Base-by-base conservation (phyloP, 2,113 vertebrate genomes). In the Oophaga pumilio region DNA sequence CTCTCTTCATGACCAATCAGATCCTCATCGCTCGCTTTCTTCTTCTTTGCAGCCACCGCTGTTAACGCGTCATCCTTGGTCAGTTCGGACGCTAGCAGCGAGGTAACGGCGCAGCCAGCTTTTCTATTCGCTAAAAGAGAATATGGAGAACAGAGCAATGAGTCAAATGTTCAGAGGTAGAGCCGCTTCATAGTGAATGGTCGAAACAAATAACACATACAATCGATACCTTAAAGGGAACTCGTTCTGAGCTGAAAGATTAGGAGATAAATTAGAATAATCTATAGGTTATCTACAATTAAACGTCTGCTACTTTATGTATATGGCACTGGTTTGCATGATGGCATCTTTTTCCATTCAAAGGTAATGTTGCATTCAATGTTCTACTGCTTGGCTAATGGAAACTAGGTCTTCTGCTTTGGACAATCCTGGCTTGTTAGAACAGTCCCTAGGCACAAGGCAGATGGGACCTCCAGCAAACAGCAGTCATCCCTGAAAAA, bases 21-120 rank as follows among this genome's bases (percentile, higher is more conserved):
- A 6, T 87, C 68, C 49, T 81, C 22, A 12, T 73, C 60, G 85
- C 43, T 92, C 4, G 1, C 60, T 33, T 28, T 93, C 62, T 13
- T 83, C 80, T 92, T 89, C 53, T 90, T 89, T 33, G 26, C 0
- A 24, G 73, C 0, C 83, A 89, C 89, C 88, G 91, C 1, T 56
- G 90, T 89, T 13, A 93, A 85, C 0, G 89, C 6, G 12, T 95
- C 94, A 1, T 97, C 96, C 91, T 96, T 96, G 90, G 94, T 94
- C 91, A 97, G 92, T 91, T 96, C 96, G 78, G 96, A 96, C 91
- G 95, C 97, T 88, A 98, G 94, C 88, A 97, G 90, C 90, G 94
- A 96, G 22, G 96, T 97, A 92, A 97, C 94, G 69, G 95, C 96
- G 85, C 96, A 95, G 71, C 96, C 97, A 33, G 94, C 94, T 92